Evolutionary conservation across 2,113 vertebrate species (phyloP).

Genomic region (Nothobranchius furzeri): DNA sequence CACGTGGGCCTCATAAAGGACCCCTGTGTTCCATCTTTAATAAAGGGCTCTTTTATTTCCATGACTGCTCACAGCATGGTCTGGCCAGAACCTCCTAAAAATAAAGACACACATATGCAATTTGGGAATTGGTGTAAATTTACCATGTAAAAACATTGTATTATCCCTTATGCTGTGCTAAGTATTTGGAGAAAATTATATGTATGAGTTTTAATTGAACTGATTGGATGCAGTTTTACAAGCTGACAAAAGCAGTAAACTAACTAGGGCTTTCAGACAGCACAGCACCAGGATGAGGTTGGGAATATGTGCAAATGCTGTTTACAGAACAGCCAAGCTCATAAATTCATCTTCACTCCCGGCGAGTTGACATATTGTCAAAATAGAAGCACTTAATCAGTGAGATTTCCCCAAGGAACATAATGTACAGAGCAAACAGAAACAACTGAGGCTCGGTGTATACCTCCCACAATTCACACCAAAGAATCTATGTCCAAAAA

Average conservation of each 20-base stretch:
- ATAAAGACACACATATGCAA: constrained; percentile 67
- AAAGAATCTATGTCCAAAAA: constrained; percentile 56
- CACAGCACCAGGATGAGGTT: constrained; percentile 46
- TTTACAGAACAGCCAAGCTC: constrained; percentile 66
- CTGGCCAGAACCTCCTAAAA: constrained; percentile 60
- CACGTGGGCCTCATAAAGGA: constrained; percentile 67
- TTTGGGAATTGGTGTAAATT: constrained; percentile 55
- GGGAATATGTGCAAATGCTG: constrained; percentile 61
- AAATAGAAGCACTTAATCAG: constrained; percentile 73
- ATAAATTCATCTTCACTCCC: constrained; percentile 64
- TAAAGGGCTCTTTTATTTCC: constrained; percentile 67
- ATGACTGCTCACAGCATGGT: constrained; percentile 43
- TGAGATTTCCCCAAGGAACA: constrained; percentile 64
- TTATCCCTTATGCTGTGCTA: constrained; percentile 25
- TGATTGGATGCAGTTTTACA: constrained; percentile 48
- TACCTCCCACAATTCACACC: constrained; percentile 59
- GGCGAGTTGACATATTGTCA: constrained; percentile 71
- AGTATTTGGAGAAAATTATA: constrained; percentile 18
- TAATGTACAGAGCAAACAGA: constrained; percentile 72
- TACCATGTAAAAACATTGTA: constrained; percentile 38
- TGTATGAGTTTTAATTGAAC: constrained; percentile 43
- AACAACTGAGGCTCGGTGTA: constrained; percentile 45
- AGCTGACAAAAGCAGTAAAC: constrained; percentile 30
- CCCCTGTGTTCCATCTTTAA: constrained; percentile 70
- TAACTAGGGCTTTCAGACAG: constrained; percentile 15